Conservation (phyloP, 2,113 vertebrate species). For the Xiphophorus couchianus region DNA sequence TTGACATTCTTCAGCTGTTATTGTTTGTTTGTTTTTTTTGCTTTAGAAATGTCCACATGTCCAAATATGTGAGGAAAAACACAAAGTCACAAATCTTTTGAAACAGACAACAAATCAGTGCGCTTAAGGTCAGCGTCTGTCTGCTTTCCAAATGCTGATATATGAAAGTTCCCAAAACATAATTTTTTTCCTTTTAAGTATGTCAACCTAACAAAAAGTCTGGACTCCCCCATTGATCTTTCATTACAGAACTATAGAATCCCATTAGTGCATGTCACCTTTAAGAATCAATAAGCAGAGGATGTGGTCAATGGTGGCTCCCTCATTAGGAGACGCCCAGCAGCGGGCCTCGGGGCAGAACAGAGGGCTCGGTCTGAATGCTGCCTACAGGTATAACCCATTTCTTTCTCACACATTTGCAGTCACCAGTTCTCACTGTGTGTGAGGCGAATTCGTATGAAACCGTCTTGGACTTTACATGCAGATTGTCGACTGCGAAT, state of each 20-base stretch:
- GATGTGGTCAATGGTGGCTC: conserved; percentile 59
- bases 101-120: neutral
- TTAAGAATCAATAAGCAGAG: conserved; percentile 64
- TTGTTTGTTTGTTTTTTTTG: too few relatives aligned
- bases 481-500: neutral
- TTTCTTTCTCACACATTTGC: conserved; percentile 24
- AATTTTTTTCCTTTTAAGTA: conserved; percentile 1
- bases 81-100: neutral
- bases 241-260: conserved; percentile 60
- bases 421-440: conserved; percentile 41
- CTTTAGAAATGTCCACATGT: too few relatives aligned
- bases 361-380: conserved; percentile 62
- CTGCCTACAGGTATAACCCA: conserved; percentile 37
- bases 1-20: too few relatives aligned
- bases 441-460: conserved; percentile 31
- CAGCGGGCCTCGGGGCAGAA: conserved; percentile 74
- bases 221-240: conserved; percentile 52
- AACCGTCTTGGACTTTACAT: conserved; percentile 25
- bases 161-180: neutral
- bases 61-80: too few relatives aligned
- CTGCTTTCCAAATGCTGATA: conserved; percentile 21
- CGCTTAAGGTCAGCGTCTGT: neutral
- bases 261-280: conserved; percentile 63
- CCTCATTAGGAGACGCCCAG: conserved; percentile 73
- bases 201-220: conserved; percentile 22